Evolutionary conservation across 2,797 vertebrate species (phyloP).

Genomic region (Myoxocephalus aenaeus): DNA sequence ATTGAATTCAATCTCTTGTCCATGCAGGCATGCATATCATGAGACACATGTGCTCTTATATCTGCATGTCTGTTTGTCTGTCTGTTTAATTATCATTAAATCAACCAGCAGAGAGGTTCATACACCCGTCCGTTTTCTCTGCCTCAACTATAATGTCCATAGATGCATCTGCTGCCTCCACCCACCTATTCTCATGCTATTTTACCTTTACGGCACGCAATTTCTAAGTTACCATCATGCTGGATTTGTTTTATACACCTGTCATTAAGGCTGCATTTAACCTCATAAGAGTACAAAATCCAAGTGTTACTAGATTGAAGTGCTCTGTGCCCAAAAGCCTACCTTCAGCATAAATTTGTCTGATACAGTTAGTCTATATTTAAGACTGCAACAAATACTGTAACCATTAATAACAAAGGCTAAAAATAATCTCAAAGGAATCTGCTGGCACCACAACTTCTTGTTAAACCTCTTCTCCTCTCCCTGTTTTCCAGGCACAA

Average conservation of each 20-base stretch:
- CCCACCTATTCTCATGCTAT: slow-evolving; percentile 2
- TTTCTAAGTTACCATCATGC: neutral
- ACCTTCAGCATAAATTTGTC: neutral
- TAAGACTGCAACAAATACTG: slow-evolving; percentile 1
- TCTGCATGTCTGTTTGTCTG: slow-evolving; percentile 9
- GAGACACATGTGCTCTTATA: neutral
- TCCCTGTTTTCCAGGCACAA: neutral
- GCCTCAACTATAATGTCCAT: slow-evolving; percentile 17
- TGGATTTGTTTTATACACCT: neutral
- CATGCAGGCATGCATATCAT: neutral
- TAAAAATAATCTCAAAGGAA: slow-evolving; percentile 14
- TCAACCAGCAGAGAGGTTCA: slow-evolving; percentile 10
- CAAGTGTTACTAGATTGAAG: neutral
- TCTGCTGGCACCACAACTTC: slow-evolving; percentile 8
- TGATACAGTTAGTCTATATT: neutral
- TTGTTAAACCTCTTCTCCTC: slow-evolving; percentile 3
- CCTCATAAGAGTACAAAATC: neutral
- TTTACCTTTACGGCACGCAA: neutral
- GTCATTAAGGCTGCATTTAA: slow-evolving; percentile 6
- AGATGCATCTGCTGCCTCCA: slow-evolving; percentile 29
- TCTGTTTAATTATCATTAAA: slow-evolving; percentile 20
- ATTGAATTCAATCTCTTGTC: neutral
- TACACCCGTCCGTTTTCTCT: slow-evolving; percentile 16
- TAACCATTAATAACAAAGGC: neutral
- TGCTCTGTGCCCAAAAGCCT: neutral